Base-by-base conservation (phyloP, 2,888 invertebrate genomes). In the Melieria omissa region DNA sequence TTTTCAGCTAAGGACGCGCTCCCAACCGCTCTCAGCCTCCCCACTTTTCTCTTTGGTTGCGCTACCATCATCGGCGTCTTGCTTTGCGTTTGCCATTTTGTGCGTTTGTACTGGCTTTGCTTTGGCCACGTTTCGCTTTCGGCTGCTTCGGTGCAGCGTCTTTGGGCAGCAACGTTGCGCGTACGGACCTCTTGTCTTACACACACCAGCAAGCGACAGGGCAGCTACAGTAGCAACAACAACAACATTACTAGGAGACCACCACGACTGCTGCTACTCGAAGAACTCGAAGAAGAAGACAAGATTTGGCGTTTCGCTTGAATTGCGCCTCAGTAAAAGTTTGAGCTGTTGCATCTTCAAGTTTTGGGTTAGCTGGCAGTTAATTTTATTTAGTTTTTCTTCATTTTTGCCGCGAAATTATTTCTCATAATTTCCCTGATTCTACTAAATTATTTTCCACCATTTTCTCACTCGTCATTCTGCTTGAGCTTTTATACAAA, bases 351-450 rank as follows among this genome's bases (percentile, higher is more conserved):
- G 29, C 29, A 29, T 29, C 29, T 54, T 47, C 12, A 70, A 70
- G 46, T 70, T 58, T 64, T 46, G 52, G 46, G 52, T 60, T 44
- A 47, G 58, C 64, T 63, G 52, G 52, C 42, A 58, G 58, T 68
- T 72, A 68, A 72, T 72, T 72, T 72, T 72, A 69, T 72, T 72
- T 69, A 60, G 60, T 64, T 69, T 66, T 66, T 66, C 47, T 61
- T 65, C 49, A 52, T 60, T 65, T 71, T 71, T 71, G 45, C 60
- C 65, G 65, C 58, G 54, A 65, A 65, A 71, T 65, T 41, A 65
- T 62, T 62, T 61, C 54, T 62, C 44, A 64, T 55, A 62, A 41
- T 70, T 64, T 64, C 58, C 44, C 41, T 52, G 44, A 57, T 57
- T 70, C 42, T 65, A 52, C 47, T 58, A 45, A 4, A 46, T 44